A percentile compares a stretch with the other conserved stretches of the same genome.
These are phyloP conservation scores for Furcula furcula DNA, from an alignment of 2,888 invertebrate genomes.

Conservation along the genomic window DNA sequence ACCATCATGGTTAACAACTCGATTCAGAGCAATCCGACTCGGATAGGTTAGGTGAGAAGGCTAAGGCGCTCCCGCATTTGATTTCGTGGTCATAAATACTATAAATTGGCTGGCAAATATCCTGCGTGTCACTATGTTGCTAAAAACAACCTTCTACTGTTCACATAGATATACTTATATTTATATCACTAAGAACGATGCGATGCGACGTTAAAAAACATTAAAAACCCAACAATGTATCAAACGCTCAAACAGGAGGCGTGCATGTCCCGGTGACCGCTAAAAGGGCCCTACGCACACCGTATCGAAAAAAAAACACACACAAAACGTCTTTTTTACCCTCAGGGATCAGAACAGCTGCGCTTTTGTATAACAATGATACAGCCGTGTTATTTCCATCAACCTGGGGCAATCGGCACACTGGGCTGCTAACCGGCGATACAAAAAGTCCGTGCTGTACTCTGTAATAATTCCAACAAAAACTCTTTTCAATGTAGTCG, in stretches of 20 bases:
- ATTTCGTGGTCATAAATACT: no score
- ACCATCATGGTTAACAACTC: no score
- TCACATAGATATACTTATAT: no score
- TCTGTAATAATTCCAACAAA: constrained; percentile 7
- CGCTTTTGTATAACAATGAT: constrained; percentile 78
- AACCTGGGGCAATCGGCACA: constrained; percentile 71
- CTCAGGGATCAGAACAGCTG: constrained; percentile 76
- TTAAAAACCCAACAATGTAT: constrained; percentile 45
- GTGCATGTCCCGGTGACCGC: constrained; percentile 71
- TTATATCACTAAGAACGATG: no score
- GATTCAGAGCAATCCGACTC: no score
- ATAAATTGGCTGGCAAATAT: no score
- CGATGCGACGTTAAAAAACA: constrained; percentile 24
- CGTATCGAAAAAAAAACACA: constrained; percentile 59
- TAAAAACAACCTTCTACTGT: no score
- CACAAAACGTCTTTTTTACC: constrained; percentile 77
- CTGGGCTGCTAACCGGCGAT: constrained; percentile 46
- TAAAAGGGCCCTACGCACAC: constrained; percentile 60
- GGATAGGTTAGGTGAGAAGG: no score
- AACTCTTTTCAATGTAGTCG: constrained; percentile 37
- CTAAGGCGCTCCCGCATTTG: no score
- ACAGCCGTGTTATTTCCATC: constrained; percentile 72
- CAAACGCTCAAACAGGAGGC: constrained; percentile 49
- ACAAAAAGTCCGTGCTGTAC: constrained; percentile 22
- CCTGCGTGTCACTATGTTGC: no score